Conservation (phyloP, 2,888 invertebrate species). For the Nomada goodeniana region DNA sequence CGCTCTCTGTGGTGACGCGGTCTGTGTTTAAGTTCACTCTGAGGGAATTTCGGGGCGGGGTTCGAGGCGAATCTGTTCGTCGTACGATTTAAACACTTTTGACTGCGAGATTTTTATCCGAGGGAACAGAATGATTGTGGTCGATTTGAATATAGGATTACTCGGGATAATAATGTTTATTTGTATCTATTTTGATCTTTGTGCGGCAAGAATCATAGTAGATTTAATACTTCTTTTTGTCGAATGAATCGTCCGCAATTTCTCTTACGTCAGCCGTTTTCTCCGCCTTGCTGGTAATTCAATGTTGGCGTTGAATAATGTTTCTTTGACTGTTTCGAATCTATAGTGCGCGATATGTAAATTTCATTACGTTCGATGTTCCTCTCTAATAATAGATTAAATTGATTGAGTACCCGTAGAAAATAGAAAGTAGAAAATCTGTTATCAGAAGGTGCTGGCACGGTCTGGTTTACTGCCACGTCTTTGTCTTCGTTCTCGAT, state of each 20-base stretch:
- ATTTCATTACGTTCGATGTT: too few species aligned
- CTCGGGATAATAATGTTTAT: too few species aligned
- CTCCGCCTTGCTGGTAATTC: too few species aligned
- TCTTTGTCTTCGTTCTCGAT: slow-evolving; percentile 20
- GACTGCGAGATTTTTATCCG: neutral
- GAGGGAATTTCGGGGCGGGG: slow-evolving; percentile 6
- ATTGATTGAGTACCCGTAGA: neutral
- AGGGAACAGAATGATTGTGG: neutral
- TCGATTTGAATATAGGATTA: too few species aligned
- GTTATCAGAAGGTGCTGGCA: slow-evolving; percentile 15
- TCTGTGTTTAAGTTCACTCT: slow-evolving; percentile 14
- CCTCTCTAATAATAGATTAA: neutral
- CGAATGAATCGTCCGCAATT: too few species aligned
- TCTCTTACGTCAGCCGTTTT: too few species aligned
- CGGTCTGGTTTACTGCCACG: slow-evolving; percentile 30
- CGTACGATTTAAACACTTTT: neutral
- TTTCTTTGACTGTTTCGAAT: too few species aligned
- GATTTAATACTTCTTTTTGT: too few species aligned
- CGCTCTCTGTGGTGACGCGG: slow-evolving; percentile 54
- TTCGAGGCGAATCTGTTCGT: neutral
- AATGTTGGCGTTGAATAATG: too few species aligned
- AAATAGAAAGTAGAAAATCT: neutral
- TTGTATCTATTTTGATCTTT: too few species aligned
- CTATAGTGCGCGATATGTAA: too few species aligned
- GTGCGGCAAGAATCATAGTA: too few species aligned